A percentile compares a stretch with the other conserved stretches of the same genome.
Conservation (phyloP, 2,888 invertebrate genomes). For the Amphipoea lucens region DNA sequence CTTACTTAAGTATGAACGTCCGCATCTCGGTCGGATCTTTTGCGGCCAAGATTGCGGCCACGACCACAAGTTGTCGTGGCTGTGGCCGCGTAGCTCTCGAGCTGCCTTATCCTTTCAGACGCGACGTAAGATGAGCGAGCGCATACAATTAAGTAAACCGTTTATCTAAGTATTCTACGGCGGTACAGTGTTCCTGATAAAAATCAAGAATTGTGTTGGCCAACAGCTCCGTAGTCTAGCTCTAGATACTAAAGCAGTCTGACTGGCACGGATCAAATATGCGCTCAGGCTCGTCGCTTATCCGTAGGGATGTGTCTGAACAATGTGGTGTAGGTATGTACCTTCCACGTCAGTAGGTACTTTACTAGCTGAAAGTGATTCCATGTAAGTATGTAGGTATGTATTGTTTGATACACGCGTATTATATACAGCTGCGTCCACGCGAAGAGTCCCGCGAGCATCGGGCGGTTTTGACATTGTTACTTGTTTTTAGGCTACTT, state of each 20-base stretch:
- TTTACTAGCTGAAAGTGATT: neutral
- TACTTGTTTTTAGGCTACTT: slow-evolving; percentile 65
- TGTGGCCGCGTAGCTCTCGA: neutral
- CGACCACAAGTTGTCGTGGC: neutral
- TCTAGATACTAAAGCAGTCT: neutral
- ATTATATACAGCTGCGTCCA: neutral
- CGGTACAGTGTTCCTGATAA: neutral
- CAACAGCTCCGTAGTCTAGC: neutral
- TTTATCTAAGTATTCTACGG: neutral
- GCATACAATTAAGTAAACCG: neutral
- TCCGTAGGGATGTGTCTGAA: neutral
- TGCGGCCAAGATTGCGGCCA: too few relatives aligned
- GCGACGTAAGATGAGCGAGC: neutral
- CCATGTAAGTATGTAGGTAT: neutral
- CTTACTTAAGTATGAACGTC: neutral
- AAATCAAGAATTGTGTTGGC: neutral
- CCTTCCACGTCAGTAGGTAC: neutral
- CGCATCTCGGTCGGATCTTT: neutral
- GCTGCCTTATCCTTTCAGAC: neutral
- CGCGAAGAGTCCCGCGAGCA: neutral
- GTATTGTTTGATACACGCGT: neutral
- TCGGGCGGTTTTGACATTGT: slow-evolving; percentile 61
- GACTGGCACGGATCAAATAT: neutral
- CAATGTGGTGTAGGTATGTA: neutral
- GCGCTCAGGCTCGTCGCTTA: neutral